Evolutionary conservation across 2,888 invertebrate species (phyloP), one percentile per base, ranked within the genome.

Genomic region (Patella caerulea): DNA sequence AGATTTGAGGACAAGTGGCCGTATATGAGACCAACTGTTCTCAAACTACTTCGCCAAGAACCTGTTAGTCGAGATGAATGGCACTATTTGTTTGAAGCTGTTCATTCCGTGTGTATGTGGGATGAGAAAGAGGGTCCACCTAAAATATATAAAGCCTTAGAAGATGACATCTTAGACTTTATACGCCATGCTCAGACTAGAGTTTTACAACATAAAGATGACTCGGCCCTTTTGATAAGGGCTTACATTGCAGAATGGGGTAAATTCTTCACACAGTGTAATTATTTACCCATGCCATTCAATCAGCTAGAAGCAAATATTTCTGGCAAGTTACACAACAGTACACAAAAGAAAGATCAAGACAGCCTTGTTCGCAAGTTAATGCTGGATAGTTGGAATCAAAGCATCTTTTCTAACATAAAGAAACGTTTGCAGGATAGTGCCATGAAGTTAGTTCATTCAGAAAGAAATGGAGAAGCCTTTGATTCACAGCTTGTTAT

Each of bases 351-450:
- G 87, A 93, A 93, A 93, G 94, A 93, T 93, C 92, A 92, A 90
- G 98, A 98, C 88, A 97, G 96, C 92, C 95, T 98, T 87, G 98
- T 98, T 74, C 94, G 97, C 86, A 94, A 94, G 93, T 93, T 98
- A 81, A 99, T 99, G 99, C 93, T 99, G 82, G 98, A 98, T 92
- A 97, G 96, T 79, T 99, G 99, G 99, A 98, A 99, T 93, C 95
- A 96, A 91, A 96, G 96, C 91, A 99, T 99, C 89, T 99, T 99
- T 92, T 94, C 95, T 91, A 96, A 97, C 91, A 98, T 99, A 84
- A 98, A 98, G 91, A 95, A 96, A 90, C 94, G 97, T 83, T 88
- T 93, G 53, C 92, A 92, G 83, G 91, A 90, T 83, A 98, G 98
- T 86, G 99, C 99, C 3, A 98, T 99, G 98, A 97, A 97, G 92